A percentile compares a stretch with the other conserved stretches of the same genome.
Conservation (phyloP, 2,113 vertebrate species). For the Daphoenositta chrysoptera region DNA sequence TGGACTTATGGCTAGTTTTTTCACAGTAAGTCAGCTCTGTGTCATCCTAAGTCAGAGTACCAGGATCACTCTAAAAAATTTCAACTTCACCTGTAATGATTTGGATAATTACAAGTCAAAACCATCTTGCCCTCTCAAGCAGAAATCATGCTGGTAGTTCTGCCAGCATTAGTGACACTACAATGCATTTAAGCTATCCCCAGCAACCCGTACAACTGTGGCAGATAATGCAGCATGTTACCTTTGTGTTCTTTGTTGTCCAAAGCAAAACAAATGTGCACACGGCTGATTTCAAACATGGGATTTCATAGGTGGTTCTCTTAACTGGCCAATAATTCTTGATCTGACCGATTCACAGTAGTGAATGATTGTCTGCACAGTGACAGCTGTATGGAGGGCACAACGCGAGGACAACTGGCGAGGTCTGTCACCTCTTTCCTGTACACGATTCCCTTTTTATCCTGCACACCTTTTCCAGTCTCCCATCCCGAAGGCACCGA, state of each 20-base stretch:
- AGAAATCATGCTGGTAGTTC: background rate
- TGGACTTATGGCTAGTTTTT: background rate
- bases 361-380: background rate
- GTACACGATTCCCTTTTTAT: background rate
- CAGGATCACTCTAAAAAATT: background rate
- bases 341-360: background rate
- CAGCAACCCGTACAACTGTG: background rate
- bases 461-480: background rate
- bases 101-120: background rate
- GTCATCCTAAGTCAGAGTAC: background rate
- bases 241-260: background rate
- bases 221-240: background rate
- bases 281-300: background rate
- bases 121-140: background rate
- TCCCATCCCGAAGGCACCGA: background rate
- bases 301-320: background rate
- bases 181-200: background rate
- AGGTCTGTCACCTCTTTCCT: background rate
- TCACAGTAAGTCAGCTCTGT: background rate
- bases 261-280: background rate
- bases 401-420: background rate
- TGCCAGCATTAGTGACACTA: background rate
- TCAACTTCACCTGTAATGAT: background rate
- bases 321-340: background rate
- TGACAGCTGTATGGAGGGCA: background rate